Evolutionary conservation across 2,888 invertebrate species (phyloP), one percentile per base, ranked within the genome.

Genomic region (Torymus tubicola): DNA sequence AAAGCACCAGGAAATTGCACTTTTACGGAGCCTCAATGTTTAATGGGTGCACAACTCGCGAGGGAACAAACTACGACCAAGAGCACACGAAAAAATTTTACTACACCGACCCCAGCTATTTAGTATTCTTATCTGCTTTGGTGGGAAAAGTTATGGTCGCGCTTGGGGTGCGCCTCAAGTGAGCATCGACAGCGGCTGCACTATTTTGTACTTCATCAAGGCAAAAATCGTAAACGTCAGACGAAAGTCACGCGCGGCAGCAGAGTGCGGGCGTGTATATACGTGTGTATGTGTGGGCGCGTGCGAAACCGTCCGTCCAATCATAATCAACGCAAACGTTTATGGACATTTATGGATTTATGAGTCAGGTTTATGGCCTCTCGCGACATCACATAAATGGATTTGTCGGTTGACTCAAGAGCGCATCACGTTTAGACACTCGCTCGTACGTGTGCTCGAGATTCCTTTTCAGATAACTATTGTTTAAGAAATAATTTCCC

Each of bases 361-460:
- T 24, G 79, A 79, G 63, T 68, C 73, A 50, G 69, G 79, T 79
- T 79, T 79, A 79, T 58, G 74, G 58, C 79, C 69, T 68, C 65
- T 70, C 53, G 69, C 68, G 79, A 79, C 69, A 74, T 61, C 55
- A 31, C 68, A 69, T 79, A 69, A 79, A 79, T 79, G 68, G 73
- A 79, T 79, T 74, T 65, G 73, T 64, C 71, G 69, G 63, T 68
- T 64, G 24, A 24, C 24, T 24, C 24, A 24, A 24, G 24, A 24
- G 24, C 24, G 24, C 3, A 24, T n/a, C n/a, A n/a, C n/a, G n/a
- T n/a, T n/a, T n/a, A n/a, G n/a, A n/a, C n/a, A n/a, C 55, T 55
- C 63, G 52, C 58, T n/a, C 63, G 63, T 16, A 10, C 63, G 58
- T 21, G 31, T 42, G 61, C 31, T 55, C 55, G 10, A 14, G 50